Percentiles rank a stretch among this genome's conserved stretches.
These are phyloP conservation scores for Norana najaformis DNA, from an alignment of 2,888 invertebrate species.

Conservation along the genomic window DNA sequence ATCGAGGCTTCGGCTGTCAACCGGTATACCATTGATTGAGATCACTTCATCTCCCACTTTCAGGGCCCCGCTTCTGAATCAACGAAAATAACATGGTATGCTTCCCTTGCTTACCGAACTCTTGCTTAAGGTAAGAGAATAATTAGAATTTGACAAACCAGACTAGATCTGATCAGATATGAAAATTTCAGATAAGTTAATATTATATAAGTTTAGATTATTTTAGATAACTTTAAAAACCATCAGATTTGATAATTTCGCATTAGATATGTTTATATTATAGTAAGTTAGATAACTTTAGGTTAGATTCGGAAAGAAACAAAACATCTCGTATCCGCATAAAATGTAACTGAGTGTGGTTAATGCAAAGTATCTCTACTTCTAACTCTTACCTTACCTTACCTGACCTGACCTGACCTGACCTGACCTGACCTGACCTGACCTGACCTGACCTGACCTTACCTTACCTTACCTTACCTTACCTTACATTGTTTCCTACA, in stretches of 20 bases:
- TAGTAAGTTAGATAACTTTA: not conserved
- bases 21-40: constrained; percentile 78
- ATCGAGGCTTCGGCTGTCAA: constrained; percentile 79
- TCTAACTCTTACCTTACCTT: too few relatives aligned
- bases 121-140: too few relatives aligned
- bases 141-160: too few relatives aligned
- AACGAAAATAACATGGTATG: not conserved
- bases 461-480: not conserved
- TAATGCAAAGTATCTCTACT: too few relatives aligned
- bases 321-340: not conserved
- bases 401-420: too few relatives aligned
- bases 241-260: too few relatives aligned
- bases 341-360: not conserved
- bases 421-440: too few relatives aligned
- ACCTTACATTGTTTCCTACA: too few relatives aligned
- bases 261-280: not conserved
- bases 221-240: too few relatives aligned
- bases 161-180: too few relatives aligned
- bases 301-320: not conserved
- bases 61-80: constrained; percentile 37
- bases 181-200: not conserved
- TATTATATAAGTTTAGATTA: not conserved
- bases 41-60: constrained; percentile 35
- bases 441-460: not conserved
- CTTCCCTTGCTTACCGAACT: too few relatives aligned